These are phyloP conservation scores for Zosterops hypoxanthus DNA, from an alignment of 2,113 vertebrate species.

Conservation along the genomic window DNA sequence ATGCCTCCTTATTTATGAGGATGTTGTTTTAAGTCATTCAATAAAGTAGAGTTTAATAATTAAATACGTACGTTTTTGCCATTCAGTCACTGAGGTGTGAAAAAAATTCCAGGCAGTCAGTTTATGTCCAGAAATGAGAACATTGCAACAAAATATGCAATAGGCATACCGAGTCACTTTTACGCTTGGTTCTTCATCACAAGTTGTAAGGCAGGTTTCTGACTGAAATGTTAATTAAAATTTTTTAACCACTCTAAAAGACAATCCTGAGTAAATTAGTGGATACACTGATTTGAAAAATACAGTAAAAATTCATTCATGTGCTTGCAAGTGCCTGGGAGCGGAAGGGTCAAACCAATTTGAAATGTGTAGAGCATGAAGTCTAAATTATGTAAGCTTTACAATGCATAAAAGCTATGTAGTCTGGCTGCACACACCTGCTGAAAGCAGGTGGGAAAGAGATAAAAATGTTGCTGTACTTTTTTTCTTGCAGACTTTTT, in stretches of 20 bases:
- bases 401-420: conserved; percentile 8
- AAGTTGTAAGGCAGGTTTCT: background rate
- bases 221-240: background rate
- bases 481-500: background rate
- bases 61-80: background rate
- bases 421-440: background rate
- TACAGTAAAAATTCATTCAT: background rate
- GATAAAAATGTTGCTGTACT: conserved; percentile 38
- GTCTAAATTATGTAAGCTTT: conserved; percentile 31
- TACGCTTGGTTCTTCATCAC: background rate
- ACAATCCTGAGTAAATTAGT: conserved; percentile 29
- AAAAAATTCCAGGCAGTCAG: background rate
- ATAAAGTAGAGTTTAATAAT: background rate
- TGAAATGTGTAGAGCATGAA: conserved; percentile 22
- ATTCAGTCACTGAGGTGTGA: background rate
- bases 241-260: background rate
- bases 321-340: background rate
- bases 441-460: conserved; percentile 49
- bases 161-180: background rate
- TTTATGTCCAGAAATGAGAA: background rate
- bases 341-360: conserved; percentile 37
- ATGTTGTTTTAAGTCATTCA: background rate
- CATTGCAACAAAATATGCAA: background rate
- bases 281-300: background rate
- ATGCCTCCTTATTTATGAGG: background rate